Evolutionary conservation across 2,113 vertebrate genomes (phyloP).

Genomic region (Tetrao urogallus): DNA sequence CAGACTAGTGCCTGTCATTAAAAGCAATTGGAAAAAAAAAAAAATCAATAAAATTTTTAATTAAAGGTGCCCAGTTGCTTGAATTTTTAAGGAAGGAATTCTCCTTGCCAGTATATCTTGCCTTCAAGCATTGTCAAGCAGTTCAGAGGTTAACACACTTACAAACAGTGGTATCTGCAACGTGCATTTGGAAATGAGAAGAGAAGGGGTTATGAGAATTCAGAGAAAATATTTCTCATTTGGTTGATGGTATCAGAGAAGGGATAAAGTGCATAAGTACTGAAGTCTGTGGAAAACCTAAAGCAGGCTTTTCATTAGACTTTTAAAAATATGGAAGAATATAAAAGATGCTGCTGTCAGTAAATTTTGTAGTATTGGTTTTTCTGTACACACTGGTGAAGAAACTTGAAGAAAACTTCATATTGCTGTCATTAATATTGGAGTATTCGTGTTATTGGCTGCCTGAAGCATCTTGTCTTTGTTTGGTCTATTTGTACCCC

Average conservation of each 20-base stretch:
- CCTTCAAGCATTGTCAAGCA: constrained; percentile 65
- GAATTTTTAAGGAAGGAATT: constrained; percentile 72
- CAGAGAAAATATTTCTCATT: not conserved
- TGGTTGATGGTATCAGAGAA: not conserved
- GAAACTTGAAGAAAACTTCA: not conserved
- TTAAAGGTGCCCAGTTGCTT: constrained; percentile 74
- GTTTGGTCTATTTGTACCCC: constrained; percentile 14
- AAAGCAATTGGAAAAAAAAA: constrained; percentile 47
- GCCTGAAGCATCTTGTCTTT: constrained; percentile 40
- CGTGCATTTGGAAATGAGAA: not conserved
- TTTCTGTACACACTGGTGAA: not conserved
- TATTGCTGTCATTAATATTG: not conserved
- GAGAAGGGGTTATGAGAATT: not conserved
- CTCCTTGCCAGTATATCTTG: constrained; percentile 70
- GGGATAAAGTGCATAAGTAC: not conserved
- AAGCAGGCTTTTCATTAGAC: not conserved
- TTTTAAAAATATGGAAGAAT: not conserved
- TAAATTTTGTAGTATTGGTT: constrained; percentile 15
- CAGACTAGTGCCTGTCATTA: constrained; percentile 77
- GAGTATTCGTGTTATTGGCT: constrained; percentile 12
- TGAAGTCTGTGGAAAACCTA: not conserved
- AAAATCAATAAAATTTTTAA: constrained; percentile 86
- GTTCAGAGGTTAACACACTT: constrained; percentile 49
- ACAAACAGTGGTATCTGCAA: not conserved
- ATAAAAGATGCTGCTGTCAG: not conserved